Conservation (phyloP, 2,888 invertebrate species). For the Noctuana brunneofusca region DNA sequence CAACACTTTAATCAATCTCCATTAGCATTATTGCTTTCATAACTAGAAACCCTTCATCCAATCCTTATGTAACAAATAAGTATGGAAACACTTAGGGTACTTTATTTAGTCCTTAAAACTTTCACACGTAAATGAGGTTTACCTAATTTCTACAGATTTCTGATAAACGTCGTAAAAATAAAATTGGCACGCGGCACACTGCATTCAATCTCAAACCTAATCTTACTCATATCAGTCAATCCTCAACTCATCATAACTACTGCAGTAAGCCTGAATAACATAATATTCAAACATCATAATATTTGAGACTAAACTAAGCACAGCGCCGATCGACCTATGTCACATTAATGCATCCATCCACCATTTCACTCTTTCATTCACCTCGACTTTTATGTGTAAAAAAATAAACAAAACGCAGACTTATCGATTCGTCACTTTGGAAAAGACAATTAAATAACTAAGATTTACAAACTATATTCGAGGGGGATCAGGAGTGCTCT, state of each 20-base stretch:
- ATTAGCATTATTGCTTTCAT: constrained; percentile 57
- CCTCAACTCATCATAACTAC: constrained; percentile 56
- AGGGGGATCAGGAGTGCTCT: constrained; percentile 71
- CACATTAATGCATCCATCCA: constrained; percentile 57
- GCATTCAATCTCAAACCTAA: constrained; percentile 52
- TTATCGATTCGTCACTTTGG: constrained; percentile 81
- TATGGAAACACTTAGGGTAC: constrained; percentile 22
- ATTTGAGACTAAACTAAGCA: constrained; percentile 79
- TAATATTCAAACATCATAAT: constrained; percentile 62
- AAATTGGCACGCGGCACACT: constrained; percentile 70
- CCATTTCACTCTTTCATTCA: constrained; percentile 56
- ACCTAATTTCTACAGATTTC: constrained; percentile 32
- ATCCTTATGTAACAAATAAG: constrained; percentile 12
- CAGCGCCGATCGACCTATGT: constrained; percentile 67
- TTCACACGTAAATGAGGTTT: constrained; percentile 14
- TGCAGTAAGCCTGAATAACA: constrained; percentile 57
- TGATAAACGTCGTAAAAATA: constrained; percentile 40
- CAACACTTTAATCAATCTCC: constrained; percentile 47
- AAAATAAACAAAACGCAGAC: constrained; percentile 76
- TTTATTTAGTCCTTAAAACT: constrained; percentile 7
- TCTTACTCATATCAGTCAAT: constrained; percentile 73
- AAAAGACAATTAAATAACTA: constrained; percentile 76
- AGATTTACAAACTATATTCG: constrained; percentile 77
- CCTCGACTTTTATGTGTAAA: constrained; percentile 63
- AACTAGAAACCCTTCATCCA: constrained; percentile 2